A percentile compares a stretch with the other conserved stretches of the same genome.
These are phyloP conservation scores for Hydractinia echinata DNA, from an alignment of 30 jellyfish, hydroid and myxozoan species.

Conservation along the genomic window DNA sequence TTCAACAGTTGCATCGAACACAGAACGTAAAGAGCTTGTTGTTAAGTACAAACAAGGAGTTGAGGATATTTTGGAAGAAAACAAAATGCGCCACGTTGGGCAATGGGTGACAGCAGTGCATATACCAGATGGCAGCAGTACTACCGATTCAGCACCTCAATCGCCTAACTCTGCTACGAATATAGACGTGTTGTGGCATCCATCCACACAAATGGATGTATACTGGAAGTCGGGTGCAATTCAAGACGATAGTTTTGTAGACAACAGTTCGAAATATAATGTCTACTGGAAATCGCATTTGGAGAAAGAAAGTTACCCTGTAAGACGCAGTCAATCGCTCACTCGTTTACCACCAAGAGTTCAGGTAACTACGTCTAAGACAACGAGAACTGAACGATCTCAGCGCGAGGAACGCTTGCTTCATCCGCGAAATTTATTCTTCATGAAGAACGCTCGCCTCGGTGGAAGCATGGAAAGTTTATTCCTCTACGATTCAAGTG, in stretches of 20 bases:
- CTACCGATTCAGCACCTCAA: neutral
- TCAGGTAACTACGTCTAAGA: neutral
- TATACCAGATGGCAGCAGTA: neutral
- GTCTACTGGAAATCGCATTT: neutral
- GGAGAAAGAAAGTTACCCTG: neutral
- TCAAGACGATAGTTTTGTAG: conserved; percentile 6
- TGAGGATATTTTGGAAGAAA: neutral
- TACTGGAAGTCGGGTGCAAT: conserved; percentile 4
- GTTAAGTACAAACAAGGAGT: neutral
- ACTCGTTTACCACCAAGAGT: neutral
- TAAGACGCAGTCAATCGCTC: conserved; percentile 5
- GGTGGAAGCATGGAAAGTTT: conserved; percentile 24
- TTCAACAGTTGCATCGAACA: neutral
- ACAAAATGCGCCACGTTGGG: neutral
- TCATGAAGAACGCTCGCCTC: neutral
- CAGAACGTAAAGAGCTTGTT: neutral
- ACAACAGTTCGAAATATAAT: neutral
- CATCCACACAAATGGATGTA: neutral
- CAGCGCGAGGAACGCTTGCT: neutral
- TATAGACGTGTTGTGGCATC: conserved; percentile 17
- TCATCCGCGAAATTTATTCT: neutral
- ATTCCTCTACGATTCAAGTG: conserved; percentile 6
- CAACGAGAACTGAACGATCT: neutral
- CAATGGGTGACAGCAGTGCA: neutral
- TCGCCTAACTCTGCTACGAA: conserved; percentile 2